Conservation (phyloP, 2,888 invertebrate genomes). For the Metacarcinus magister region DNA sequence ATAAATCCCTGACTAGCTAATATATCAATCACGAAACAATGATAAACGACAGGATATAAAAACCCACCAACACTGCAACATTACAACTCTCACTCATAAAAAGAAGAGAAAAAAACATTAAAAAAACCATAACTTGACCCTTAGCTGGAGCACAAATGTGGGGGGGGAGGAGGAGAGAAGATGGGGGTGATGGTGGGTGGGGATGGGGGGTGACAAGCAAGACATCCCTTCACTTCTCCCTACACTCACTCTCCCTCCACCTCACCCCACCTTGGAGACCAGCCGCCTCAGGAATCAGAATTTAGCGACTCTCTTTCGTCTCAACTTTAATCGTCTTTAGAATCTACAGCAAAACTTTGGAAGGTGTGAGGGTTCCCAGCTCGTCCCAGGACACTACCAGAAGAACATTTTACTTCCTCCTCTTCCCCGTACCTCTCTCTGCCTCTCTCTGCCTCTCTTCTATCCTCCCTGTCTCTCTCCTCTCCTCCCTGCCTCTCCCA, state of each 20-base stretch:
- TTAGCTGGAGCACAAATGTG: too few relatives aligned
- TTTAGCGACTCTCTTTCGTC: slow-evolving; percentile 15
- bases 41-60: too few relatives aligned
- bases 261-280: not conserved
- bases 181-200: too few relatives aligned
- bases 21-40: too few relatives aligned
- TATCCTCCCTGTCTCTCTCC: not conserved
- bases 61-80: too few relatives aligned
- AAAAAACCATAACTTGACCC: too few relatives aligned
- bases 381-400: not conserved
- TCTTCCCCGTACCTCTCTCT: not conserved
- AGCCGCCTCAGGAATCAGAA: not conserved
- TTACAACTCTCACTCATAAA: too few relatives aligned
- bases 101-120: too few relatives aligned
- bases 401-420: not conserved
- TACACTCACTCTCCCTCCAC: not conserved
- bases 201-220: too few relatives aligned
- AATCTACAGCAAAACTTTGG: slow-evolving; percentile 39
- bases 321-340: slow-evolving; percentile 28
- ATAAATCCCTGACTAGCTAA: too few relatives aligned
- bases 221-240: not conserved
- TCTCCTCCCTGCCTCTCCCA: not conserved
- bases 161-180: too few relatives aligned
- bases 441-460: not conserved
- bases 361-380: not conserved